These are phyloP conservation scores for Saccostrea glomerata DNA, from an alignment of 1,140 invertebrate genomes.

Conservation along the genomic window DNA sequence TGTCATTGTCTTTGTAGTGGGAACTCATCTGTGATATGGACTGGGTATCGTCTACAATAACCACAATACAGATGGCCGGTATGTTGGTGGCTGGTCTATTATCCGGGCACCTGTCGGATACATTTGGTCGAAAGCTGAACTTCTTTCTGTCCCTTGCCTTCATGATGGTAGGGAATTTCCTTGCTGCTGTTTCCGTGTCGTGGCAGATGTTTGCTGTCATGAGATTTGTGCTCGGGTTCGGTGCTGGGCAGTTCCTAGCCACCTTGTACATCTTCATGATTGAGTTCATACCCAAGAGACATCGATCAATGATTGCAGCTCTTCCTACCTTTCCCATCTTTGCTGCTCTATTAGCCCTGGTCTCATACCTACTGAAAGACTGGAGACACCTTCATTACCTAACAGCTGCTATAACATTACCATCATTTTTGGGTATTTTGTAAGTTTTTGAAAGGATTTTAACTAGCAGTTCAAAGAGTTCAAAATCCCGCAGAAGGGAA, in stretches of 20 bases:
- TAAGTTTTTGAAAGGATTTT: background rate
- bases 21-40: constrained; percentile 66
- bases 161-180: constrained; percentile 54
- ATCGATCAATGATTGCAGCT: constrained; percentile 59
- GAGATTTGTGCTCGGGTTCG: constrained; percentile 56
- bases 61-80: constrained; percentile 72
- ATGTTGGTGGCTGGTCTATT: constrained; percentile 64
- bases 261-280: constrained; percentile 54
- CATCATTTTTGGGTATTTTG: constrained; percentile 9
- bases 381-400: constrained; percentile 50
- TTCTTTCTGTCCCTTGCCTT: constrained; percentile 57
- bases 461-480: too few relatives aligned
- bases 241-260: constrained; percentile 55
- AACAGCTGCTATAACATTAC: constrained; percentile 12
- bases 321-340: constrained; percentile 58
- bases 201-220: constrained; percentile 70
- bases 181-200: constrained; percentile 57
- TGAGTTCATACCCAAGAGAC: constrained; percentile 60
- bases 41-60: constrained; percentile 63
- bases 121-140: constrained; percentile 65
- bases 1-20: constrained; percentile 61
- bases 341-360: constrained; percentile 51
- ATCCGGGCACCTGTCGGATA: constrained; percentile 65
- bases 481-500: too few relatives aligned
- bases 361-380: constrained; percentile 58